Conservation (phyloP, 2,113 vertebrate species). For the Thamnaconus septentrionalis region DNA sequence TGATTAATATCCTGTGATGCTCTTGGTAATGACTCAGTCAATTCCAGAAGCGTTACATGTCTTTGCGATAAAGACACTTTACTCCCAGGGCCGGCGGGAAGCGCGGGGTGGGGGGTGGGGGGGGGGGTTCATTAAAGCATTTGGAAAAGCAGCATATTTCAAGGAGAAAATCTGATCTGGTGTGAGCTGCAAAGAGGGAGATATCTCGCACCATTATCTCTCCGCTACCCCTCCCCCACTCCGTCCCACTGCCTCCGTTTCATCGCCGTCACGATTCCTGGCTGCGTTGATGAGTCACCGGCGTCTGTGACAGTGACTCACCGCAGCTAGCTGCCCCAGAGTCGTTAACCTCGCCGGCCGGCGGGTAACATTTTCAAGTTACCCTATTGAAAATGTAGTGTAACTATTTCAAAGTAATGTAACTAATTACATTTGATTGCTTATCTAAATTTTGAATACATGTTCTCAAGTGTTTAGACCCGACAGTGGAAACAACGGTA, state of each 20-base stretch:
- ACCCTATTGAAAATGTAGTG: too few relatives aligned
- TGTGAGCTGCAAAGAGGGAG: conserved; percentile 1
- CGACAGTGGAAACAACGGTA: too few relatives aligned
- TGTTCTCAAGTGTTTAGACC: too few relatives aligned
- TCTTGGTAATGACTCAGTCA: conserved; percentile 34
- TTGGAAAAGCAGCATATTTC: not conserved
- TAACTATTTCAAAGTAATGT: too few relatives aligned
- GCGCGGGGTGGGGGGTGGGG: too few relatives aligned
- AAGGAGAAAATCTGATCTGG: not conserved
- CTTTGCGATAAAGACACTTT: conserved; percentile 12
- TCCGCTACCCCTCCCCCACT: conserved; percentile 1
- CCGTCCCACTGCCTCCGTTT: not conserved
- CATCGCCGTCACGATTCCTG: conserved; percentile 44
- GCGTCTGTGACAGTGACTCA: conserved; percentile 62
- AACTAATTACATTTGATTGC: too few relatives aligned
- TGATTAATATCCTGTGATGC: conserved; percentile 13
- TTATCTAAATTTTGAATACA: too few relatives aligned
- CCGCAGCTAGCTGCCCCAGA: conserved; percentile 42
- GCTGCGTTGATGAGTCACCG: conserved; percentile 55
- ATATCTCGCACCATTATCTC: conserved; percentile 13
- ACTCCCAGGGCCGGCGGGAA: not conserved
- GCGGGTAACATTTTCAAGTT: too few relatives aligned
- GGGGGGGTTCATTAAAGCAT: conserved; percentile 19
- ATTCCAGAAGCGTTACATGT: conserved; percentile 8
- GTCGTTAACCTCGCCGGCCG: conserved; percentile 53